Evolutionary conservation across 2,113 vertebrate genomes (phyloP).

Genomic region (Atlantisia rogersi): DNA sequence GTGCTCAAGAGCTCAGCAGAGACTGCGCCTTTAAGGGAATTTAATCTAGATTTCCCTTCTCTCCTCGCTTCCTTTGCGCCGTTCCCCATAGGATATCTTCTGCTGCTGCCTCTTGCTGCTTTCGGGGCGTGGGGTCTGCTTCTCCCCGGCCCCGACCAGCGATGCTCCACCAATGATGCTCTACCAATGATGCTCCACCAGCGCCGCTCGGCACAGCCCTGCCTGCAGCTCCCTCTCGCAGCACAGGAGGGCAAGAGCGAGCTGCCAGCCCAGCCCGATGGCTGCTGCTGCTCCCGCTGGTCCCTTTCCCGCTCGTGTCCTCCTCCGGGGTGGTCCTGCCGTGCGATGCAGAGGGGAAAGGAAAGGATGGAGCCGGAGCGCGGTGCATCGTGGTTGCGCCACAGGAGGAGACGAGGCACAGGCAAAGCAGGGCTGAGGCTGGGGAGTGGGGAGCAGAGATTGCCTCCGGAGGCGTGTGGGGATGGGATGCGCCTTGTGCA

Average conservation of each 20-base stretch:
- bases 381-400: accelerated
- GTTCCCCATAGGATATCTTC: neutral
- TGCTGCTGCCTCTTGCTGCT: neutral
- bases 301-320: neutral
- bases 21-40: neutral
- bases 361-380: too few species aligned
- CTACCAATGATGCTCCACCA: too few species aligned
- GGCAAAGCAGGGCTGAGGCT: neutral
- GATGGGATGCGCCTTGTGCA: neutral
- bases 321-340: neutral
- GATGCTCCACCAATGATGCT: neutral
- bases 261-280: neutral
- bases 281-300: neutral
- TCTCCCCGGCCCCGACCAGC: neutral
- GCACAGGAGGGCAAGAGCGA: constrained; percentile 62
- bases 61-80: neutral
- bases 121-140: neutral
- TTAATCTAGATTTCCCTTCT: neutral
- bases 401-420: neutral
- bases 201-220: neutral
- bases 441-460: neutral
- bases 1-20: neutral
- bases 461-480: too few species aligned
- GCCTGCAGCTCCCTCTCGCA: constrained; percentile 38
- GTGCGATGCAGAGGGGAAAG: too few species aligned